These are phyloP conservation scores for Omphaloscelis lunosa DNA, from an alignment of 2,888 invertebrate genomes.

Conservation along the genomic window DNA sequence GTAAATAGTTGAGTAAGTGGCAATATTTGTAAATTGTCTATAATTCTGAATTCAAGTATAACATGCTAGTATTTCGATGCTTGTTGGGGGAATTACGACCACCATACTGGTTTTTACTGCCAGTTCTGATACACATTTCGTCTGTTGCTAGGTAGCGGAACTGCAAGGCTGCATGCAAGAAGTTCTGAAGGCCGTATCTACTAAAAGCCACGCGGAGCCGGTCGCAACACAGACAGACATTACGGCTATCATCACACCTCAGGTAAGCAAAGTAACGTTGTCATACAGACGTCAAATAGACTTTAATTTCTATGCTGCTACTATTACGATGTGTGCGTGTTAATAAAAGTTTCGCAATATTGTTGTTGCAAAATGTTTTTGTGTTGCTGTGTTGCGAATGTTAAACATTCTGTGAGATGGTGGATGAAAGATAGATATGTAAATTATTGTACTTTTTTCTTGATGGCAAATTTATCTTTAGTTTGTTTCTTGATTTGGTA, in stretches of 20 bases:
- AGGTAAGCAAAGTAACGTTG: constrained; percentile 80
- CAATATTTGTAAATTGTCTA: not conserved
- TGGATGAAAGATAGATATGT: not conserved
- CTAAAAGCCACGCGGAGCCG: constrained; percentile 78
- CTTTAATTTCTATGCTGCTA: not conserved
- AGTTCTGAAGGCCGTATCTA: constrained; percentile 93
- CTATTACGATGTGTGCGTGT: not conserved
- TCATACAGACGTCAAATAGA: too few relatives aligned
- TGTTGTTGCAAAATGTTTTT: not conserved
- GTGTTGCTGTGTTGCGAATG: not conserved
- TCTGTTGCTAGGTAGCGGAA: constrained; percentile 92
- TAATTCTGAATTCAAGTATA: not conserved
- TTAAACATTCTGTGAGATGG: not conserved
- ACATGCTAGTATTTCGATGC: too few relatives aligned
- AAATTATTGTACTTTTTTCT: not conserved
- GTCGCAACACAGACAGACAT: constrained; percentile 95
- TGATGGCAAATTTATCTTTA: not conserved
- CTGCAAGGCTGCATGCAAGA: constrained; percentile 95
- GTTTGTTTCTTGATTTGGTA: not conserved
- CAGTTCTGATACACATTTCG: not conserved
- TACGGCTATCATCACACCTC: constrained; percentile 94
- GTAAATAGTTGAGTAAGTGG: not conserved
- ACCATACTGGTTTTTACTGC: not conserved
- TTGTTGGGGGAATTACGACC: too few relatives aligned
- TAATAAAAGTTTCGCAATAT: not conserved